Evolutionary conservation across 2,113 vertebrate species (phyloP), one percentile per base, ranked within the genome.

Genomic region (Anhinga rufa): DNA sequence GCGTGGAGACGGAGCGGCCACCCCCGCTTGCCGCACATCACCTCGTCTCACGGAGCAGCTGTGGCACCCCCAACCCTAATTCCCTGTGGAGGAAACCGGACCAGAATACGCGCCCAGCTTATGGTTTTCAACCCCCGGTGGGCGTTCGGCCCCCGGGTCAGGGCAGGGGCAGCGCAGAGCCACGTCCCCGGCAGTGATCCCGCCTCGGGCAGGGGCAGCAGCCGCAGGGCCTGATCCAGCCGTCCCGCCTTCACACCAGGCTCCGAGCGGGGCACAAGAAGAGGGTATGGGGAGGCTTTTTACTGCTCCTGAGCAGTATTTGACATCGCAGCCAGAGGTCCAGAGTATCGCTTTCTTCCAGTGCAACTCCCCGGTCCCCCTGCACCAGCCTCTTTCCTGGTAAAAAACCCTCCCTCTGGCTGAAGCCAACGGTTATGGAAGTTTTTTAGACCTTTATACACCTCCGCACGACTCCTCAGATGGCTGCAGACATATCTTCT

Each of bases 1-100:
- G 28, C 4, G 4, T 0, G 2, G 55, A 51, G 60, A 15, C 3
- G 14, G 14, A 57, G 72, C 1, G 9, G 49, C 76, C 5, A 7
- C 26, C 42, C 82, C 55, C 3, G 61, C 40, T 71, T 22, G 16
- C 31, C 17, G 6, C 46, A 6, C 8, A 2, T 42, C 55, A 3
- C 48, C 66, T 76, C 3, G 4, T 10, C 52, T 36, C 40, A 6
- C 0, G 9, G 86, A 18, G 48, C 82, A 40, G 42, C 74, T 69
- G 40, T 8, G 38, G 54, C 22, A 38, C 3, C 28, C 42, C 69
- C 17, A 28, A 16, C 14, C 40, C 48, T 3, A 2, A 49, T 55
- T 25, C 64, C 69, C 4, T 0, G 4, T 1, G 26, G 6, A 68
- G 48, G 13, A 68, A 38, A 12, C 14, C 3, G 8, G 42, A 12